Percentiles rank a stretch among this genome's conserved stretches.
Conservation (phyloP, 2,888 invertebrate genomes). For the Tipula vernalis region DNA sequence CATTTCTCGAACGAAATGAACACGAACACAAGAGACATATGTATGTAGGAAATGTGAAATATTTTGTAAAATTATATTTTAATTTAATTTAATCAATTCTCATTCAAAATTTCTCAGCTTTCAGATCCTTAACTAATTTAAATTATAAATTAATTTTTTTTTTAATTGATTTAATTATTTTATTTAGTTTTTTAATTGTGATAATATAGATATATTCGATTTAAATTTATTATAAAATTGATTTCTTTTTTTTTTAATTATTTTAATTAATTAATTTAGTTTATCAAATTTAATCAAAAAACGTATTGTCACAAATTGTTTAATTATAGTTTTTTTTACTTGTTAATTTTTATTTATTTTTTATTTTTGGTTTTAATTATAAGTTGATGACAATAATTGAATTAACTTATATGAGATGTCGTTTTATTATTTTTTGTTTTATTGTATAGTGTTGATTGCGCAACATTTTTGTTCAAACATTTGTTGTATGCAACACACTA, state of each 20-base stretch:
- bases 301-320: conserved; percentile 4
- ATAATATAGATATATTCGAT: background rate
- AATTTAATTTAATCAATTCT: background rate
- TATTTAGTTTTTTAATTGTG: background rate
- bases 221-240: background rate
- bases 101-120: background rate
- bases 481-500: background rate
- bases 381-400: background rate
- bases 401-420: background rate
- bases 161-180: background rate
- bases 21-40: no score
- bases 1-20: background rate
- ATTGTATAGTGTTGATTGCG: background rate
- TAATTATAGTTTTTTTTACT: background rate
- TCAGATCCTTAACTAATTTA: background rate
- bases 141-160: background rate
- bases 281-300: background rate
- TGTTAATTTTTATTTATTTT: background rate
- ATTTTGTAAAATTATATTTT: background rate
- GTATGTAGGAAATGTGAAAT: no score
- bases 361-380: background rate
- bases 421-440: background rate
- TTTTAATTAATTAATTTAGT: background rate
- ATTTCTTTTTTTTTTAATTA: background rate
- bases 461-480: background rate